Conservation (phyloP, 2,888 invertebrate species). For the Chouioia cunea region DNA sequence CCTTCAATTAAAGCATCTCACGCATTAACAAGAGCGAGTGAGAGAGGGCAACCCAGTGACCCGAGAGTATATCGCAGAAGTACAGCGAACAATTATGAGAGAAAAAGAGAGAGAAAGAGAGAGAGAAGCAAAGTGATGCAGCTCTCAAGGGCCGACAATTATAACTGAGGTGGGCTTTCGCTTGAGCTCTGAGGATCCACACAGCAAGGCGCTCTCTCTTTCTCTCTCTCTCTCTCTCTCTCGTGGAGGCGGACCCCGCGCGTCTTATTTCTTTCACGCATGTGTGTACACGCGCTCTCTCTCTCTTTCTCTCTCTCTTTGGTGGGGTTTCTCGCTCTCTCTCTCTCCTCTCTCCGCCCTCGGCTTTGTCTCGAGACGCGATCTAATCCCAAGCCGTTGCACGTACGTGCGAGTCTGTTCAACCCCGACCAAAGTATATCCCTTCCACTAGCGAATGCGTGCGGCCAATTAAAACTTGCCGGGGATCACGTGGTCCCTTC, state of each 20-base stretch:
- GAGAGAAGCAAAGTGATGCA: conserved; percentile 50
- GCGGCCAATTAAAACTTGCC: conserved; percentile 67
- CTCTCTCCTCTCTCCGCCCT: conserved; percentile 53
- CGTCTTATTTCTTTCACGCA: conserved; percentile 8
- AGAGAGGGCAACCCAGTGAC: neutral
- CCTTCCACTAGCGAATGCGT: conserved; percentile 45
- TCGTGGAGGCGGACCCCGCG: conserved; percentile 62
- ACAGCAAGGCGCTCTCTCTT: conserved; percentile 54
- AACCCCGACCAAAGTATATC: conserved; percentile 29
- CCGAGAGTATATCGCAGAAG: conserved; percentile 23
- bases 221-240: conserved; percentile 35
- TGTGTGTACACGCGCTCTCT: conserved; percentile 17
- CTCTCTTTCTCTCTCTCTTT: conserved; percentile 30
- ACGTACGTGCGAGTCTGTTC: conserved; percentile 24
- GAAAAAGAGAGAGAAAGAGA: conserved; percentile 32
- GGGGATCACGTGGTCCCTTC: conserved; percentile 61
- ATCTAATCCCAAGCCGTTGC: too few relatives aligned
- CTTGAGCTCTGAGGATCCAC: too few relatives aligned
- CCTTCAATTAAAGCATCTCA: too few relatives aligned
- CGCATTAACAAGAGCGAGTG: neutral
- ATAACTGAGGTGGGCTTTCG: conserved; percentile 67
- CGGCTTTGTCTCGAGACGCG: conserved; percentile 48
- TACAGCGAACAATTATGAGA: conserved; percentile 46
- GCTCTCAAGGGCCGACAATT: conserved; percentile 65
- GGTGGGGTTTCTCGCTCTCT: conserved; percentile 56